These are phyloP conservation scores for Symphodus melops DNA, from an alignment of 2,113 vertebrate species.

Conservation along the genomic window DNA sequence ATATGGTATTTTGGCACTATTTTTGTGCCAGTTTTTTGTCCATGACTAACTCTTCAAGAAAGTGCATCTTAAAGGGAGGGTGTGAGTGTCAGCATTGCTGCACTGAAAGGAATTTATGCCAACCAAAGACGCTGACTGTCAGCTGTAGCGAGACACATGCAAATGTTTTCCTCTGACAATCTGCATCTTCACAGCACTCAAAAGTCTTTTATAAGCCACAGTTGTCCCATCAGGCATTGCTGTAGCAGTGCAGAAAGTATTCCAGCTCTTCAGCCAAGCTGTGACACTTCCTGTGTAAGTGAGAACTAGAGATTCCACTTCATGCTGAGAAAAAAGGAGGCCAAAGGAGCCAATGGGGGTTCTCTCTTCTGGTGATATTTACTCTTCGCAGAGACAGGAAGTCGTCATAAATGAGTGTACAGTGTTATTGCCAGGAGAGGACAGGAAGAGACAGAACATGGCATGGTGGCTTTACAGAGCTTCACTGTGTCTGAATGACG, in stretches of 20 bases:
- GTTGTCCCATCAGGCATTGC: slow-evolving; percentile 32
- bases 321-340: slow-evolving; percentile 54
- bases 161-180: slow-evolving; percentile 20
- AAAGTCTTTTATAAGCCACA: slow-evolving; percentile 35
- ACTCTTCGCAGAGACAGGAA: slow-evolving; percentile 58
- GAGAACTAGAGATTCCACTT: slow-evolving; percentile 24
- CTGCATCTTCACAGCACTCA: slow-evolving; percentile 15
- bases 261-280: slow-evolving; percentile 48
- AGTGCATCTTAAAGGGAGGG: not conserved
- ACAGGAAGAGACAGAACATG: slow-evolving; percentile 25
- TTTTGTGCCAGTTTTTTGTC: not conserved
- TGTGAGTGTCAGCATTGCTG: not conserved
- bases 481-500: slow-evolving; percentile 45
- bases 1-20: too few species aligned
- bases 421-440: slow-evolving; percentile 19
- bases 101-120: slow-evolving; percentile 17
- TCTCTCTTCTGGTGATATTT: slow-evolving; percentile 54
- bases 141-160: slow-evolving; percentile 8
- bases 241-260: slow-evolving; percentile 43
- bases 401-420: slow-evolving; percentile 59
- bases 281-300: slow-evolving; percentile 62
- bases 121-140: slow-evolving; percentile 6
- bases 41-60: not conserved
- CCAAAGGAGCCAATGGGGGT: slow-evolving; percentile 59
- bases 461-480: slow-evolving; percentile 37